Conservation (phyloP, 2,113 vertebrate species). For the Sialia sialis region DNA sequence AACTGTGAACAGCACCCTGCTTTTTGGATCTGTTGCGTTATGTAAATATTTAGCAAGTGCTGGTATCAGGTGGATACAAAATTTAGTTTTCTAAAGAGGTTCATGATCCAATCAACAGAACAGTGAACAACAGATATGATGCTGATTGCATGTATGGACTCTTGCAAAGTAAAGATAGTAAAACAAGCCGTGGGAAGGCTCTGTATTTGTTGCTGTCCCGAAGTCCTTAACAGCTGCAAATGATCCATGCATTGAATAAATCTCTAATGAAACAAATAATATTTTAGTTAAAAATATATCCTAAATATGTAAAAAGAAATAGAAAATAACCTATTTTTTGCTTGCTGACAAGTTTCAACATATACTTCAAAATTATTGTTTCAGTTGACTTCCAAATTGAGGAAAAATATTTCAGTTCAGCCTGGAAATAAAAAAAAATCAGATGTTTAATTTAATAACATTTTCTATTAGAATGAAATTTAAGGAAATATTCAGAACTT, state of each 20-base stretch:
- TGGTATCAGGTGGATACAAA: background rate
- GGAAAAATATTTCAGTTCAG: background rate
- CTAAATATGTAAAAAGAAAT: background rate
- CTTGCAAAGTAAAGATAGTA: background rate
- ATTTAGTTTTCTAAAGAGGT: background rate
- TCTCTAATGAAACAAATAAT: background rate
- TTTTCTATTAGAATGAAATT: background rate
- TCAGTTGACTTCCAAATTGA: background rate
- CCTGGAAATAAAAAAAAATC: background rate
- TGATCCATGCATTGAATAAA: background rate
- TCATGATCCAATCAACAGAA: background rate
- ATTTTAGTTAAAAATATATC: background rate
- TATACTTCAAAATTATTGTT: background rate
- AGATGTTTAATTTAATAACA: background rate
- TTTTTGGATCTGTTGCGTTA: background rate
- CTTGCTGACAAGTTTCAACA: background rate
- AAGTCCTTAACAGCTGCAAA: background rate
- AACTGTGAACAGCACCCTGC: accelerated
- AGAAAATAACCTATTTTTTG: background rate
- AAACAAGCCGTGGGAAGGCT: background rate
- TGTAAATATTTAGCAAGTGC: background rate
- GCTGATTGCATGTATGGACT: background rate
- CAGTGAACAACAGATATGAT: background rate
- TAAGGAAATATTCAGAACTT: background rate
- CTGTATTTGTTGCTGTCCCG: background rate